Conservation (phyloP, 1,140 invertebrate species). For the Caenorhabditis latens region DNA sequence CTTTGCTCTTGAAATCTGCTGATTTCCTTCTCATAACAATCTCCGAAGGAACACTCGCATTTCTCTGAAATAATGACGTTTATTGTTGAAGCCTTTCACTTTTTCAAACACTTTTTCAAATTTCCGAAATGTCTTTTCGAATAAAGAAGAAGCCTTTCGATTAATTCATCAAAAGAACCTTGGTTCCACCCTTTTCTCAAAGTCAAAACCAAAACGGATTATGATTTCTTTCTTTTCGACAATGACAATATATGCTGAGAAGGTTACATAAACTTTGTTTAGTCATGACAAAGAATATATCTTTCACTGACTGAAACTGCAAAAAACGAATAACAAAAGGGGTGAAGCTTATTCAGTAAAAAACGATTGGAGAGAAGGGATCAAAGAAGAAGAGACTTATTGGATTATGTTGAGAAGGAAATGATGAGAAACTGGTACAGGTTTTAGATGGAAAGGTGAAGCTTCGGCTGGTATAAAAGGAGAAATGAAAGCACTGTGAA, state of each 20-base stretch:
- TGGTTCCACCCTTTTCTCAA: slow-evolving; percentile 1
- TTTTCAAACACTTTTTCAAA: background rate
- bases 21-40: background rate
- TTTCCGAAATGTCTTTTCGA: slow-evolving; percentile 8
- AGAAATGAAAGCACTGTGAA: background rate
- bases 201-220: slow-evolving; percentile 26
- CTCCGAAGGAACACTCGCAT: background rate
- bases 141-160: background rate
- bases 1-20: background rate
- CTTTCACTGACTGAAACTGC: background rate
- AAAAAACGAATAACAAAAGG: background rate
- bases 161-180: background rate
- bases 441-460: slow-evolving; percentile 2
- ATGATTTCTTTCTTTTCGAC: background rate
- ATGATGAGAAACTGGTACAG: slow-evolving; percentile 19
- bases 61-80: slow-evolving; percentile 26
- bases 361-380: slow-evolving; percentile 20
- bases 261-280: slow-evolving; percentile 38
- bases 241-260: background rate
- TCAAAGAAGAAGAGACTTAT: slow-evolving; percentile 42
- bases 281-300: background rate
- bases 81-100: background rate
- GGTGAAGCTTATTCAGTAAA: slow-evolving; percentile 31
- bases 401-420: background rate
- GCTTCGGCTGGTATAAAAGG: slow-evolving; percentile 9